phyloP scores from a whole-genome alignment of 2,888 invertebrate genomes.

The Leptopterna dolabrata region DNA sequence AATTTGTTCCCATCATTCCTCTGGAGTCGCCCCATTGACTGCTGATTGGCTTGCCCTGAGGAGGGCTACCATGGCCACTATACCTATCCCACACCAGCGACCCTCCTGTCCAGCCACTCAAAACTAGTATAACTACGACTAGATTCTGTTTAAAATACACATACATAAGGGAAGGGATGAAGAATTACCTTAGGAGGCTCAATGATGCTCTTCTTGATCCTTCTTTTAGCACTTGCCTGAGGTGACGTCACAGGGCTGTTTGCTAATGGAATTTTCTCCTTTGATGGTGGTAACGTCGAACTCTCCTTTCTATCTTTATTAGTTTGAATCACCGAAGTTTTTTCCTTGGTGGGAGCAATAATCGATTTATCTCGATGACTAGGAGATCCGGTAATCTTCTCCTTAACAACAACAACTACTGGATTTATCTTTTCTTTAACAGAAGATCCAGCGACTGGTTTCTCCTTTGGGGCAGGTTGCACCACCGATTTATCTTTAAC shows the following conservation, averaged over 20 bases:
- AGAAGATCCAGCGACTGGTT: neutral
- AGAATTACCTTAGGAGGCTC: slow-evolving; percentile 65
- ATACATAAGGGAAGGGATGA: neutral
- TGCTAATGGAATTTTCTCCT: neutral
- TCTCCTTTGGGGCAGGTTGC: neutral
- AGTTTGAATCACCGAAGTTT: slow-evolving; percentile 51
- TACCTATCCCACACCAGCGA: too few species aligned
- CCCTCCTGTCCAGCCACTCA: too few species aligned
- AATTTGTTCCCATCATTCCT: too few species aligned
- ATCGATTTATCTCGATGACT: slow-evolving; percentile 62
- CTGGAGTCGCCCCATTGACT: too few species aligned
- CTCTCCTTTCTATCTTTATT: slow-evolving; percentile 36
- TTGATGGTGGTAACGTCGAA: neutral
- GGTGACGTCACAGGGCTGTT: slow-evolving; percentile 5
- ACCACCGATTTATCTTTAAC: slow-evolving; percentile 22
- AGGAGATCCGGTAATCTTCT: neutral
- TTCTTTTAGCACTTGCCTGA: slow-evolving; percentile 62
- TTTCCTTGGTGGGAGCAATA: slow-evolving; percentile 64
- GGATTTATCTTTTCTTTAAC: slow-evolving; percentile 10
- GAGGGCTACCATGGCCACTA: too few species aligned
- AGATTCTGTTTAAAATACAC: too few species aligned
- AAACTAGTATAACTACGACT: too few species aligned
- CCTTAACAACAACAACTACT: neutral
- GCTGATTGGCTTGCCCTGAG: too few species aligned
- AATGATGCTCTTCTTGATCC: slow-evolving; percentile 65